phyloP scores from a whole-genome alignment of 35 echinoderm and acorn worm genomes.

The Apostichopus parvimensis region DNA sequence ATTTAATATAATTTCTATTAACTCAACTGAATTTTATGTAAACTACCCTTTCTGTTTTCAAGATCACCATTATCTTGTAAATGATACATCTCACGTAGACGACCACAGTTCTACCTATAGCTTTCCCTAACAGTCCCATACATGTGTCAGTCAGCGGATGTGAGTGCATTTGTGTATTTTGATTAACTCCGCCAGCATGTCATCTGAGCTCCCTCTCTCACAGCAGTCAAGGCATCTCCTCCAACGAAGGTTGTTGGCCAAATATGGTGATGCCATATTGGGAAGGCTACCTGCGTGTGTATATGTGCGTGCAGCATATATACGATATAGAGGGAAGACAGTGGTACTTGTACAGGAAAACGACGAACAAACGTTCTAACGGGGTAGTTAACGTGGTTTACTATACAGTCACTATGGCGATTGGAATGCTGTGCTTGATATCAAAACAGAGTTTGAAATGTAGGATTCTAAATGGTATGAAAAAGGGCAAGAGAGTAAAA shows the following conservation, averaged over 20 bases:
- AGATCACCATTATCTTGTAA: too few species aligned
- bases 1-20: too few species aligned
- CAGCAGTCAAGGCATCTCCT: slow-evolving; percentile 32
- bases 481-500: too few species aligned
- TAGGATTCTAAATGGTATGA: too few species aligned
- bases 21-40: too few species aligned
- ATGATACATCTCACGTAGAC: too few species aligned
- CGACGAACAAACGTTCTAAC: not conserved
- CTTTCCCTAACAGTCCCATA: not conserved
- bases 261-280: slow-evolving; percentile 57
- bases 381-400: too few species aligned
- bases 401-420: too few species aligned
- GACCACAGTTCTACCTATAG: not conserved
- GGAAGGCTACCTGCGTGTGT: slow-evolving; percentile 41
- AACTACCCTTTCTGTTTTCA: too few species aligned
- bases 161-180: slow-evolving; percentile 23
- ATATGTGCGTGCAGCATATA: not conserved
- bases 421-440: too few species aligned
- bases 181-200: slow-evolving; percentile 44
- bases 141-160: slow-evolving; percentile 5
- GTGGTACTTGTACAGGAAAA: not conserved
- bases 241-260: slow-evolving; percentile 57
- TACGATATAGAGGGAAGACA: not conserved
- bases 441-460: too few species aligned
- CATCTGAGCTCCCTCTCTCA: slow-evolving; percentile 10